phyloP scores from a whole-genome alignment of 2,113 vertebrate species.

The Numida meleagris region DNA sequence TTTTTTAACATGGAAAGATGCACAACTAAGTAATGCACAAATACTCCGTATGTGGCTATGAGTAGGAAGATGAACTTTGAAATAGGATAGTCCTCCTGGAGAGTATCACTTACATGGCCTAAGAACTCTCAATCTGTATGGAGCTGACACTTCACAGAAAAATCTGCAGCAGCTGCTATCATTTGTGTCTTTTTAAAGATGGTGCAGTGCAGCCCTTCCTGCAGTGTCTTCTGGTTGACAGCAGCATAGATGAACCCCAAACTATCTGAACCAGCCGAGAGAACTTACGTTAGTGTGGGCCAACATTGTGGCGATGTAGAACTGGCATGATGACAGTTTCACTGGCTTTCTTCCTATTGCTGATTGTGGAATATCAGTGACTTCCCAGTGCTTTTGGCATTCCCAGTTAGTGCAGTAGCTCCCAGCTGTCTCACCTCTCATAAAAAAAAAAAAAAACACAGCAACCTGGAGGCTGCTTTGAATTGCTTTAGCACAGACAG shows the following conservation, averaged over 20 bases:
- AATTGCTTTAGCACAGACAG: not conserved
- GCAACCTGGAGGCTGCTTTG: not conserved
- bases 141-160: not conserved
- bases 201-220: not conserved
- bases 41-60: not conserved
- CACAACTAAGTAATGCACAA: not conserved
- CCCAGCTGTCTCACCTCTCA: not conserved
- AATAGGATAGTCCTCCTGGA: not conserved
- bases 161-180: not conserved
- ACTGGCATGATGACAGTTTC: rapidly evolving
- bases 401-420: not conserved
- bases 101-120: not conserved
- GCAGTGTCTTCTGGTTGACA: not conserved
- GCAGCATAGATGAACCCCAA: not conserved
- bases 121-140: not conserved
- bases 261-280: not conserved
- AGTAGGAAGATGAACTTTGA: not conserved
- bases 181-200: not conserved
- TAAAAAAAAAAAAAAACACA: not conserved
- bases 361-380: not conserved
- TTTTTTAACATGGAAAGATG: not conserved
- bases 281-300: not conserved
- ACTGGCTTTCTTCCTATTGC: not conserved
- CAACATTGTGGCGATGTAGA: not conserved
- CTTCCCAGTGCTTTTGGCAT: not conserved